These are phyloP conservation scores for Dryoscopus gambensis DNA, from an alignment of 2,113 vertebrate genomes.

Conservation along the genomic window DNA sequence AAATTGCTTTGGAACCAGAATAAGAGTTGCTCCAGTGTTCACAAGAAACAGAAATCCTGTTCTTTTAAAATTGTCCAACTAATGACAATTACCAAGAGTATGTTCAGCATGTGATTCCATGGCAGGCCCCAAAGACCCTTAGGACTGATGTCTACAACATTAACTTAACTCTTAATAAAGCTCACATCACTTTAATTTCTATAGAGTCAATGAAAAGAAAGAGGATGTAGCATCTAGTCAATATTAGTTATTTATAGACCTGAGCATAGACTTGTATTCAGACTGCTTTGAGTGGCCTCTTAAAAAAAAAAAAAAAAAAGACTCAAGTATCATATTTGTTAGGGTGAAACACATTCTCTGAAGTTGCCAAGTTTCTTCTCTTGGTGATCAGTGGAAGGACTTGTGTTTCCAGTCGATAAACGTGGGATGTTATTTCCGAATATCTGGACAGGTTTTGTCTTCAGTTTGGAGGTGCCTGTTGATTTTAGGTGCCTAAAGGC, in stretches of 20 bases:
- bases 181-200: neutral
- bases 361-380: neutral
- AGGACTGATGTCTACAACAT: neutral
- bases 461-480: neutral
- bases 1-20: neutral
- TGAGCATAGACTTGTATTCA: neutral
- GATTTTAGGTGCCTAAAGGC: neutral
- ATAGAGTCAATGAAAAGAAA: neutral
- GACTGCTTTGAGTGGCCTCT: neutral
- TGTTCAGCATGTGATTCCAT: neutral
- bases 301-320: neutral
- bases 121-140: neutral
- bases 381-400: neutral
- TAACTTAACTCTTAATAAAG: neutral
- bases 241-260: neutral
- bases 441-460: neutral
- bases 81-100: neutral
- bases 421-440: neutral
- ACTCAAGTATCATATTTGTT: neutral
- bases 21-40: neutral
- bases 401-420: accelerated
- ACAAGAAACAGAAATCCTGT: neutral
- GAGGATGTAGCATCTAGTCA: neutral
- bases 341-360: neutral
- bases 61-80: neutral